A percentile compares a stretch with the other conserved stretches of the same genome.
Conservation (phyloP, 2,113 vertebrate genomes). For the Pungitius pungitius region DNA sequence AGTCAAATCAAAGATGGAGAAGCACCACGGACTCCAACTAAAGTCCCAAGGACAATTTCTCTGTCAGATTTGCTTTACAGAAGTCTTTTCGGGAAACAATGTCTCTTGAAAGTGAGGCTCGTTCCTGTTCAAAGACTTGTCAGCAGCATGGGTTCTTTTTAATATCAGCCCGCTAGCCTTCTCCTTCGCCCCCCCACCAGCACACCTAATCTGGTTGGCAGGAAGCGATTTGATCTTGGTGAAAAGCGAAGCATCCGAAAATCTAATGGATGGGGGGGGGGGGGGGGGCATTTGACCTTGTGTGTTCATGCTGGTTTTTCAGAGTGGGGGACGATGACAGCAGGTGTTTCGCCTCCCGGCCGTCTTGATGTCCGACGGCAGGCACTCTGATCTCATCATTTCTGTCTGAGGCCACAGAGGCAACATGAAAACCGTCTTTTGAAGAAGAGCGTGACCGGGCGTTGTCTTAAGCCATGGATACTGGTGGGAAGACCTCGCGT, state of each 20-base stretch:
- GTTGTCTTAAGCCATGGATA: background rate
- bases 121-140: slow-evolving; percentile 49
- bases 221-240: slow-evolving; percentile 69
- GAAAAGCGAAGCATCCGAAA: slow-evolving; percentile 61
- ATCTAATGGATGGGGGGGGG: slow-evolving; percentile 52
- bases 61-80: slow-evolving; percentile 35
- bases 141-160: slow-evolving; percentile 62
- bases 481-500: background rate
- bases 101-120: slow-evolving; percentile 22
- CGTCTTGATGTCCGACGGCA: slow-evolving; percentile 42
- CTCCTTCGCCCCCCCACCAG: slow-evolving; percentile 29
- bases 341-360: slow-evolving; percentile 49
- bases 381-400: slow-evolving; percentile 50
- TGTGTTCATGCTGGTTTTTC: slow-evolving; percentile 46
- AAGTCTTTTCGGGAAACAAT: slow-evolving; percentile 17
- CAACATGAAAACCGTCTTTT: slow-evolving; percentile 9
- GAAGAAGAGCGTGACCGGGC: background rate
- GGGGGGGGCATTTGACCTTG: slow-evolving; percentile 61
- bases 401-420: slow-evolving; percentile 24
- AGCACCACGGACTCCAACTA: slow-evolving; percentile 16
- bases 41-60: slow-evolving; percentile 26
- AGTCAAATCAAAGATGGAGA: slow-evolving; percentile 7
- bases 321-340: slow-evolving; percentile 49
- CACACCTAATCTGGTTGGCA: slow-evolving; percentile 60
- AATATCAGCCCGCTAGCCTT: slow-evolving; percentile 42